Evolutionary conservation across 1,140 invertebrate genomes (phyloP).

Genomic region (Apis dorsata): DNA sequence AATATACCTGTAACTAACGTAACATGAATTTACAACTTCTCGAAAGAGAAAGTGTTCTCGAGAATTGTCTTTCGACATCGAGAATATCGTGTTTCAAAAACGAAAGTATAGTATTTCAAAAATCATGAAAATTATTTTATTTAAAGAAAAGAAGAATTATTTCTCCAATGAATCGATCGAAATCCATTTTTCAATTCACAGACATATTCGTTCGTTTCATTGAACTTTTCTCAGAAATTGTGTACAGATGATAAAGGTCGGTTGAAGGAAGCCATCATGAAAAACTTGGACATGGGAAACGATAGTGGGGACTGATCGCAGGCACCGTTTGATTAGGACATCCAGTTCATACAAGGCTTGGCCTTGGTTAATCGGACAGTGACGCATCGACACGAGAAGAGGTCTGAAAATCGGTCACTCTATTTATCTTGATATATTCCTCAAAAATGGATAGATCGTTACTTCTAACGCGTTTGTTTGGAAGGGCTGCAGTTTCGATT

Average conservation of each 20-base stretch:
- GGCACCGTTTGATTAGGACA: constrained; percentile 25
- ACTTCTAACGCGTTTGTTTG: neutral
- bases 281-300: neutral
- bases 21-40: too few species aligned
- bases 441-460: constrained; percentile 30
- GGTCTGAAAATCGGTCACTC: neutral
- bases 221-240: neutral
- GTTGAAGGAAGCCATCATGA: neutral
- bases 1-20: too few species aligned
- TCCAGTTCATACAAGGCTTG: neutral
- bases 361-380: constrained; percentile 58
- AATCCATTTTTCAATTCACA: too few species aligned
- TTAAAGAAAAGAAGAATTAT: too few species aligned
- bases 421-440: constrained; percentile 23
- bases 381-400: constrained; percentile 34
- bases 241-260: neutral
- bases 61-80: too few species aligned
- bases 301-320: neutral
- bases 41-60: too few species aligned
- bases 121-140: too few species aligned
- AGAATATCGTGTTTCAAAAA: too few species aligned
- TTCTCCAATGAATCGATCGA: too few species aligned
- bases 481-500: neutral
- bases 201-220: neutral
- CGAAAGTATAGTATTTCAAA: too few species aligned